phyloP scores from a whole-genome alignment of 1,140 invertebrate species.

The Cotesia glomerata region DNA sequence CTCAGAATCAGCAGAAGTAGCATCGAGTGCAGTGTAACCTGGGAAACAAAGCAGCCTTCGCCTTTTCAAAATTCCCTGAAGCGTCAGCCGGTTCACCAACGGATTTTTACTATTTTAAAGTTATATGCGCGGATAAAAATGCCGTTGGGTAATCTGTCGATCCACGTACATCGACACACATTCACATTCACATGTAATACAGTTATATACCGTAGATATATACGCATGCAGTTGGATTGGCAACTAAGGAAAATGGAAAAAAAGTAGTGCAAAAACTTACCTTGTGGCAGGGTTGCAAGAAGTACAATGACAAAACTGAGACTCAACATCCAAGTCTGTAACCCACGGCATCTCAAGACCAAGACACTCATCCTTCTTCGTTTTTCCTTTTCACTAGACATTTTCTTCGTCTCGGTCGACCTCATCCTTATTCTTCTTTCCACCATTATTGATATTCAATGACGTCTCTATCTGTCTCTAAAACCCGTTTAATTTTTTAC shows the following conservation, averaged over 20 bases:
- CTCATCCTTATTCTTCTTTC: constrained; percentile 6
- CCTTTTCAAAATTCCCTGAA: constrained; percentile 9
- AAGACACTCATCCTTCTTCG: constrained; percentile 12
- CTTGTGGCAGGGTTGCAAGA: constrained; percentile 28
- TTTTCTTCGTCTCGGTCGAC: constrained; percentile 13
- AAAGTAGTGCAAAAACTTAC: constrained; percentile 21
- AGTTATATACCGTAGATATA: background rate
- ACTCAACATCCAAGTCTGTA: constrained; percentile 28
- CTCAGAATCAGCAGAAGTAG: background rate
- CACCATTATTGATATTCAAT: constrained; percentile 12
- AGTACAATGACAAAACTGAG: constrained; percentile 22
- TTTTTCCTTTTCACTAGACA: background rate
- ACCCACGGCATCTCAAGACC: constrained; percentile 13
- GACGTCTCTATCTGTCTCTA: background rate
- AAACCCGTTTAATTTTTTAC: background rate
- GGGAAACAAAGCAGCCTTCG: constrained; percentile 9
- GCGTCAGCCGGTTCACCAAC: background rate
- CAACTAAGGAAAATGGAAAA: background rate
- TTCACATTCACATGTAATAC: background rate
- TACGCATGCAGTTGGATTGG: too few species aligned
- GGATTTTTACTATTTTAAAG: background rate
- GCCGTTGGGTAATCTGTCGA: constrained; percentile 2
- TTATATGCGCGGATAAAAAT: background rate
- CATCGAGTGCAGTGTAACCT: background rate
- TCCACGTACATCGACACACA: background rate